A percentile compares a stretch with the other conserved stretches of the same genome.
phyloP scores from a whole-genome alignment of 2,888 invertebrate species.

The Calameuta idolon region DNA sequence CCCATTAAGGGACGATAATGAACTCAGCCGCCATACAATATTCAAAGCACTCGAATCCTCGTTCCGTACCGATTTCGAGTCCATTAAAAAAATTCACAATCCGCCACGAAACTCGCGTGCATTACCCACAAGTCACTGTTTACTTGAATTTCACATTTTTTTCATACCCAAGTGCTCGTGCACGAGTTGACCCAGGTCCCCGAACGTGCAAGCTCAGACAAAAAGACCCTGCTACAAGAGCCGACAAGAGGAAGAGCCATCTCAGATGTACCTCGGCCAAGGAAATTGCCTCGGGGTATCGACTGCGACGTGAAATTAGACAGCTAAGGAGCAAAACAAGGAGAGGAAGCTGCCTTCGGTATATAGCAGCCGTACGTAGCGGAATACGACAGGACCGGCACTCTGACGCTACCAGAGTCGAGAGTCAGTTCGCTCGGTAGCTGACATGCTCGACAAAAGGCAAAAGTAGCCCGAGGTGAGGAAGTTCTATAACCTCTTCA shows the following conservation, averaged over 20 bases:
- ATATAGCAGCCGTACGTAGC: not conserved
- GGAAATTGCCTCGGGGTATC: slow-evolving; percentile 1
- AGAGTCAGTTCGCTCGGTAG: slow-evolving; percentile 7
- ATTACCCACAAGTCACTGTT: not conserved
- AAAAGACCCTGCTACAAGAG: not conserved
- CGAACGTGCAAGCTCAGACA: not conserved
- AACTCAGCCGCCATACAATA: slow-evolving; percentile 33
- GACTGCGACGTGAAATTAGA: not conserved
- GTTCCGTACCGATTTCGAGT: not conserved
- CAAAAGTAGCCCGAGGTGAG: slow-evolving; percentile 27
- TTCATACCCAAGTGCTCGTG: not conserved
- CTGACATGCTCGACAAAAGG: slow-evolving; percentile 26
- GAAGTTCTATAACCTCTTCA: slow-evolving; percentile 25
- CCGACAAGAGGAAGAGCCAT: not conserved
- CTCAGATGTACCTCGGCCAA: not conserved
- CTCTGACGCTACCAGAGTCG: not conserved
- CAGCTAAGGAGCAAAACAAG: not conserved
- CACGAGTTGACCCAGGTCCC: not conserved
- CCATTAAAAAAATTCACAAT: not conserved
- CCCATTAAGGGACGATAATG: slow-evolving; percentile 60
- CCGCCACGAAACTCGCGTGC: not conserved
- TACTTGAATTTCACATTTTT: not conserved
- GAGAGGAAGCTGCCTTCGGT: not conserved
- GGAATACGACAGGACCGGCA: not conserved
- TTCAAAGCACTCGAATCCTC: not conserved